A percentile compares a stretch with the other conserved stretches of the same genome.
Conservation (phyloP, 1,140 invertebrate genomes). For the Asbolus verrucosus region DNA sequence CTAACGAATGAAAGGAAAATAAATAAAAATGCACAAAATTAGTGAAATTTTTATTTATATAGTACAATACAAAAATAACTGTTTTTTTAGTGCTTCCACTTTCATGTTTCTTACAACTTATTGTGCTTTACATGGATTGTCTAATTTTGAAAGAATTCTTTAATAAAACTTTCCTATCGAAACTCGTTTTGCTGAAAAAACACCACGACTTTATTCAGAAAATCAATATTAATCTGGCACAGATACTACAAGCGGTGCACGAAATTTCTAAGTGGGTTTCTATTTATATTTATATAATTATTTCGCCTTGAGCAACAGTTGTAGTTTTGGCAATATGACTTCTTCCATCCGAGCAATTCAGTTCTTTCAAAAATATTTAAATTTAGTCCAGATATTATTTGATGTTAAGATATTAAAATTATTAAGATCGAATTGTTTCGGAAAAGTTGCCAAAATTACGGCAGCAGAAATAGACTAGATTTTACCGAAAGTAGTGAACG, state of each 20-base stretch:
- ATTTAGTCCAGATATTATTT: constrained; percentile 14
- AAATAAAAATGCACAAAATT: constrained; percentile 35
- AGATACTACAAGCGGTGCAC: constrained; percentile 40
- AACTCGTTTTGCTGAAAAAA: constrained; percentile 51
- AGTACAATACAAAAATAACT: constrained; percentile 49
- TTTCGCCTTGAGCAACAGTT: constrained; percentile 45
- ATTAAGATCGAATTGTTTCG: constrained; percentile 1
- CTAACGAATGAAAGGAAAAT: neutral
- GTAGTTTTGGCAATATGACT: constrained; percentile 35
- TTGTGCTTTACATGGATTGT: constrained; percentile 46
- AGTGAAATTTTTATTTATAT: constrained; percentile 47
- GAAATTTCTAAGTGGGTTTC: constrained; percentile 33
- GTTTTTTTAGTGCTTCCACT: constrained; percentile 45
- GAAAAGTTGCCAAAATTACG: constrained; percentile 17
- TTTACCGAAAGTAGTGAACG: constrained; percentile 55
- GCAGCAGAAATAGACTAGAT: constrained; percentile 35
- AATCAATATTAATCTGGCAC: constrained; percentile 44
- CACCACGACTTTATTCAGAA: constrained; percentile 40
- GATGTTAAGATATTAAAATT: no score
- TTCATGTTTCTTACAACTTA: constrained; percentile 43
- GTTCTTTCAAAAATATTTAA: neutral
- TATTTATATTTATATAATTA: constrained; percentile 45
- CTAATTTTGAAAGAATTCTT: constrained; percentile 39
- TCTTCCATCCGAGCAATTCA: constrained; percentile 37
- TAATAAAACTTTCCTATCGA: constrained; percentile 50